Conservation (phyloP, 2,888 invertebrate genomes). For the Pterostichus madidus region DNA sequence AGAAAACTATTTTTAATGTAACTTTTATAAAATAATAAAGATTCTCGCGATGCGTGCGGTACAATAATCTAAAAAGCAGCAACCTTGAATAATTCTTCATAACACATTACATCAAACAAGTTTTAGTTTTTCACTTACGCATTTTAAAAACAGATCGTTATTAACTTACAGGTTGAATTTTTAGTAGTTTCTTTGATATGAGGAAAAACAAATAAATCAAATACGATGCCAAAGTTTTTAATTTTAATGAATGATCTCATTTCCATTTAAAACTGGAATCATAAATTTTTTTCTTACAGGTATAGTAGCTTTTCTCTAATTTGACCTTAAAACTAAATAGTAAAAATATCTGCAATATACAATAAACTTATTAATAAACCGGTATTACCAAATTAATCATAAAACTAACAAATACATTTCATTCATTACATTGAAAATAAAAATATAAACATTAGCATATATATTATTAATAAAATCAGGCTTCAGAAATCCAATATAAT, state of each 20-base stretch:
- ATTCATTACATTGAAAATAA: no score
- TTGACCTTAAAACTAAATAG: not conserved
- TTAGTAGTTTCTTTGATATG: constrained; percentile 7
- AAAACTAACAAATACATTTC: no score
- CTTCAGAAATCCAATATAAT: no score
- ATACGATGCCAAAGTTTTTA: not conserved
- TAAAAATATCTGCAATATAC: no score
- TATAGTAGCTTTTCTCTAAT: no score
- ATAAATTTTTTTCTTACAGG: not conserved
- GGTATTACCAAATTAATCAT: no score
- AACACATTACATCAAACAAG: not conserved
- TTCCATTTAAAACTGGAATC: constrained; percentile 11
- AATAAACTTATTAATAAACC: no score
- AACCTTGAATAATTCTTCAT: not conserved
- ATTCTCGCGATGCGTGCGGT: not conserved
- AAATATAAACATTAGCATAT: no score
- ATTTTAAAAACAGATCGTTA: constrained; percentile 1
- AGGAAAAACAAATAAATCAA: not conserved
- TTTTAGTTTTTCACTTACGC: not conserved
- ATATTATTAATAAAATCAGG: no score
- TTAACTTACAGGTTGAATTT: not conserved
- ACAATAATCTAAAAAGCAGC: not conserved
- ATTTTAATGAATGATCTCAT: not conserved
- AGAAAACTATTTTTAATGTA: no score
- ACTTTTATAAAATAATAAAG: constrained; percentile 24